phyloP scores from a whole-genome alignment of 2,888 invertebrate genomes.

The Leptopilina syphax region DNA sequence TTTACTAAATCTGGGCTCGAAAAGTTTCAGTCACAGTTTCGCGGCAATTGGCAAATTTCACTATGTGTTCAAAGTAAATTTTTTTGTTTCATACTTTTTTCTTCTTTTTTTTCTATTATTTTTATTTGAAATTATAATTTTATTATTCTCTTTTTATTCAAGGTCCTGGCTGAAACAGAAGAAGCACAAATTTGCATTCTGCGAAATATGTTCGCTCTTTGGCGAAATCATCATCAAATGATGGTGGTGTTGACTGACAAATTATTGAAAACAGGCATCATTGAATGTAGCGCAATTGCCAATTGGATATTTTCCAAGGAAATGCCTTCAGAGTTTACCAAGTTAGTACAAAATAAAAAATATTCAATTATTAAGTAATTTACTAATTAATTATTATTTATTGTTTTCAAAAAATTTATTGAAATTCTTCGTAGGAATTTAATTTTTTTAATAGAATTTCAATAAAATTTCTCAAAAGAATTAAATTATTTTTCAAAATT shows the following conservation, averaged over 20 bases:
- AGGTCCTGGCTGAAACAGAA: constrained; percentile 94
- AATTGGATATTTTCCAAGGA: constrained; percentile 98
- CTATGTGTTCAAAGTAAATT: constrained; percentile 88
- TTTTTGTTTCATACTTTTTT: too few relatives aligned
- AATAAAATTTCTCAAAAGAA: too few relatives aligned
- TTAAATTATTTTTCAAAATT: too few relatives aligned
- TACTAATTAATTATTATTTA: too few relatives aligned
- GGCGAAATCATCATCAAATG: constrained; percentile 98
- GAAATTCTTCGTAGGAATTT: too few relatives aligned
- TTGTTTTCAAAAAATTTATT: too few relatives aligned
- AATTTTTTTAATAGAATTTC: too few relatives aligned
- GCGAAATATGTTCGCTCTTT: constrained; percentile 95
- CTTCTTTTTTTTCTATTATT: too few relatives aligned
- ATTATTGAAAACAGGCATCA: constrained; percentile 97
- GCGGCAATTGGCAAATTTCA: constrained; percentile 99
- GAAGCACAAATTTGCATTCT: constrained; percentile 97
- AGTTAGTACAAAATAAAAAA: constrained; percentile 73
- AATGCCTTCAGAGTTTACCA: constrained; percentile 93
- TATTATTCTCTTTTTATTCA: constrained; percentile 58
- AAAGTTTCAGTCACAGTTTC: constrained; percentile 98
- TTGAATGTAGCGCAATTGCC: constrained; percentile 97
- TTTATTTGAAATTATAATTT: too few relatives aligned
- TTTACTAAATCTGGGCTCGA: constrained; percentile 93
- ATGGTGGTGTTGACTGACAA: constrained; percentile 97
- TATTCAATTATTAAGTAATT: too few relatives aligned